Evolutionary conservation across 2,113 vertebrate genomes (phyloP).

Genomic region (Kobus ellipsiprymnus): DNA sequence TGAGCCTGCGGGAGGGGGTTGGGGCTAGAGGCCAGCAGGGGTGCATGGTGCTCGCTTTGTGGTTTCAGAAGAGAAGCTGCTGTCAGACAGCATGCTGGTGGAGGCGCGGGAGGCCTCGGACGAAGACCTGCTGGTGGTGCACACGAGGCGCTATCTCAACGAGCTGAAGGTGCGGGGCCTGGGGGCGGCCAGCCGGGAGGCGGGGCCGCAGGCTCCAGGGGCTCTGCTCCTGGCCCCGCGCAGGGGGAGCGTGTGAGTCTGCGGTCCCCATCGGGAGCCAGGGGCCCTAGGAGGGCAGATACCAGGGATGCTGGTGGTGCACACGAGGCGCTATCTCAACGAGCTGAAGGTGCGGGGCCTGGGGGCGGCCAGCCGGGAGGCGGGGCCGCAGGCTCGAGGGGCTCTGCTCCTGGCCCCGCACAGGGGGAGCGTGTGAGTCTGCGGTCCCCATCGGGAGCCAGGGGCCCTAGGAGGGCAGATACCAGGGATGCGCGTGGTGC

Average conservation of each 20-base stretch:
- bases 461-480: too few relatives aligned
- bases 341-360: slow-evolving; percentile 87
- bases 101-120: slow-evolving; percentile 92
- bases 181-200: accelerated
- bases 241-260: neutral
- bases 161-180: slow-evolving; percentile 87
- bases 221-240: neutral
- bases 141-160: slow-evolving; percentile 88
- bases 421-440: too few relatives aligned
- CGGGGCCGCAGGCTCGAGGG: too few relatives aligned
- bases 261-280: neutral
- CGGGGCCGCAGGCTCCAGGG: neutral
- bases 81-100: slow-evolving; percentile 89
- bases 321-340: slow-evolving; percentile 91
- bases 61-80: slow-evolving; percentile 90
- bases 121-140: slow-evolving; percentile 79
- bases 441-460: too few relatives aligned
- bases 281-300: neutral
- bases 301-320: slow-evolving; percentile 87
- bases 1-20: neutral
- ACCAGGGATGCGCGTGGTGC: slow-evolving; percentile 69
- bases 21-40: neutral
- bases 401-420: too few relatives aligned
- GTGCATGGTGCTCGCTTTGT: neutral
- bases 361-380: neutral